Conservation (phyloP, 2,113 vertebrate species). For the Dolichotis patagonum region DNA sequence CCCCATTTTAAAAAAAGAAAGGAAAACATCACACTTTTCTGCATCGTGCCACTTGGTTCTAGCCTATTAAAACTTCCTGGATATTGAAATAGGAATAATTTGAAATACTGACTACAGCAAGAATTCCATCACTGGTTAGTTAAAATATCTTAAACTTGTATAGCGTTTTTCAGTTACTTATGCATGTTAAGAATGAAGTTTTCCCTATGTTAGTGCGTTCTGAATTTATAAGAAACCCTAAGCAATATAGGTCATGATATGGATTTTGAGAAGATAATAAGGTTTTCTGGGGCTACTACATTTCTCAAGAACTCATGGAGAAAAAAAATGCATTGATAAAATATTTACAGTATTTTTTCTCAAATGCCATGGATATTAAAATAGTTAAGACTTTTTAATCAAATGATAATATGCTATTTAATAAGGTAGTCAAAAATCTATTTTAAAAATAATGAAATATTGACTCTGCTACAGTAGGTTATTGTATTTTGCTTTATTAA, state of each 20-base stretch:
- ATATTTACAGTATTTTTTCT: not conserved
- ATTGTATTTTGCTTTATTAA: not conserved
- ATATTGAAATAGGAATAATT: not conserved
- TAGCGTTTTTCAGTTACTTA: not conserved
- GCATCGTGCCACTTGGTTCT: not conserved
- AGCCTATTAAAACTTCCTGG: not conserved
- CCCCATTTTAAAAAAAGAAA: not conserved
- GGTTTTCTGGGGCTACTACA: not conserved
- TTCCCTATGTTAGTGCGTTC: not conserved
- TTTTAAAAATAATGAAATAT: slow-evolving; percentile 28
- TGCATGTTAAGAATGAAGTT: not conserved
- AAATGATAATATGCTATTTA: not conserved
- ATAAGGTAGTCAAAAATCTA: not conserved
- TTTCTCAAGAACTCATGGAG: not conserved
- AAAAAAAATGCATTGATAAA: not conserved
- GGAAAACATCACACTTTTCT: not conserved
- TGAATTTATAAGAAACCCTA: not conserved
- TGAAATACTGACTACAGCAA: not conserved
- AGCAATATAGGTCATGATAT: not conserved
- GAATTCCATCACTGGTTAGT: not conserved
- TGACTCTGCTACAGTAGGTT: not conserved
- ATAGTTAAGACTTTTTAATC: not conserved
- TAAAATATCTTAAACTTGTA: not conserved
- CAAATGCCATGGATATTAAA: not conserved
- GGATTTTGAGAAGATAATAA: not conserved